Percentiles rank a stretch among this genome's conserved stretches.
Conservation (phyloP, 2,113 vertebrate species). For the Stigmatopora nigra region DNA sequence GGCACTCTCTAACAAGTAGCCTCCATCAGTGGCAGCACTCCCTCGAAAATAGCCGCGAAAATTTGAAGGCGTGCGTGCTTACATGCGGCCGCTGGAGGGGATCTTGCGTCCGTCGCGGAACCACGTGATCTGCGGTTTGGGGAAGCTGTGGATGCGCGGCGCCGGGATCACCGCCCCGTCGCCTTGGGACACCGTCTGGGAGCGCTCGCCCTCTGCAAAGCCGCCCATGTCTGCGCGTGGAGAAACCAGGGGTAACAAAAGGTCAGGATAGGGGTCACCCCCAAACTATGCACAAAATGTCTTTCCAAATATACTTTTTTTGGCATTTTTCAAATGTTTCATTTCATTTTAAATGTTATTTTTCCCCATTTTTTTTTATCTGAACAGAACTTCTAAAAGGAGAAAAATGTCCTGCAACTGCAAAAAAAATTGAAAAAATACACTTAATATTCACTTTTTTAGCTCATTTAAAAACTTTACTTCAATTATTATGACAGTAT, state of each 20-base stretch:
- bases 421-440: no score
- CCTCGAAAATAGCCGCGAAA: not conserved
- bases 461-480: no score
- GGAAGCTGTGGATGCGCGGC: slow-evolving; percentile 90
- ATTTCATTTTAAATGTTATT: no score
- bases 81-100: slow-evolving; percentile 93
- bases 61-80: slow-evolving; percentile 56
- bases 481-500: no score
- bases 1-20: slow-evolving; percentile 60
- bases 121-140: slow-evolving; percentile 96
- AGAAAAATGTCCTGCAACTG: no score
- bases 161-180: slow-evolving; percentile 82
- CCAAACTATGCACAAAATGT: no score
- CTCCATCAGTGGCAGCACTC: slow-evolving; percentile 55
- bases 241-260: not conserved
- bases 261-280: not conserved
- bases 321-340: no score
- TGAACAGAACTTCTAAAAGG: no score
- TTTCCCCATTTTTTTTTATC: no score
- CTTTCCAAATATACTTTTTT: no score
- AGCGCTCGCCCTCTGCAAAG: slow-evolving; percentile 81
- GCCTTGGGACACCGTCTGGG: slow-evolving; percentile 84
- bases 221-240: slow-evolving; percentile 83
- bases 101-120: slow-evolving; percentile 97
- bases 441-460: no score